A percentile compares a stretch with the other conserved stretches of the same genome.
Evolutionary conservation across 2,113 vertebrate species (phyloP).

Genomic region (Zosterops pallidus): DNA sequence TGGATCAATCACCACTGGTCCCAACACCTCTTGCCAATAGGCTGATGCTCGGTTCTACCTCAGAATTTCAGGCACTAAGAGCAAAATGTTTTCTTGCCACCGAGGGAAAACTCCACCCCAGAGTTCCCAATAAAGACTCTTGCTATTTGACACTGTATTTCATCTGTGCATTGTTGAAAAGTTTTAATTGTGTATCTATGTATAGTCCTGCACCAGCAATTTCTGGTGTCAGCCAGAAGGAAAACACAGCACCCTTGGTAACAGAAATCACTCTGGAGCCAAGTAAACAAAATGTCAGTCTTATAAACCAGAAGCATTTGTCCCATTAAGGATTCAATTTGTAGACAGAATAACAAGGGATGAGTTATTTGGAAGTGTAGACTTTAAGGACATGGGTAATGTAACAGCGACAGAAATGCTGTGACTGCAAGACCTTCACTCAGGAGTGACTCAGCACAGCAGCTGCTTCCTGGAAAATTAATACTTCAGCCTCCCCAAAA

Average conservation of each 20-base stretch:
- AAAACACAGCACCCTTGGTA: not conserved
- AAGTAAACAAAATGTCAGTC: not conserved
- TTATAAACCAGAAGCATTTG: not conserved
- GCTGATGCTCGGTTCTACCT: not conserved
- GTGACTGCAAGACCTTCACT: not conserved
- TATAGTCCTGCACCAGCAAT: not conserved
- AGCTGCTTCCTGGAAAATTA: conserved; percentile 39
- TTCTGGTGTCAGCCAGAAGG: not conserved
- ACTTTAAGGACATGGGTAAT: not conserved
- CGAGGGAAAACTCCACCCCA: not conserved
- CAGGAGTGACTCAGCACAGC: conserved; percentile 10
- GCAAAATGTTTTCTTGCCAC: not conserved
- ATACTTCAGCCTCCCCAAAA: not conserved
- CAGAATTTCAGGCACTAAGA: not conserved
- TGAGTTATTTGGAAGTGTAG: not conserved
- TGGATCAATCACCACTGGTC: not conserved
- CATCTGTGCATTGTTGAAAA: not conserved
- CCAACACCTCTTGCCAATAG: not conserved
- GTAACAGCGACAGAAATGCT: not conserved
- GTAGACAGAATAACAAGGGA: not conserved
- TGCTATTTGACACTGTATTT: not conserved
- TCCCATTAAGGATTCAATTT: not conserved
- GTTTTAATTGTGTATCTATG: not conserved
- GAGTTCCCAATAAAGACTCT: not conserved
- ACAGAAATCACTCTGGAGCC: not conserved